A percentile compares a stretch with the other conserved stretches of the same genome.
These are phyloP conservation scores for Tetragonisca angustula DNA, from an alignment of 2,888 invertebrate genomes.

Conservation along the genomic window DNA sequence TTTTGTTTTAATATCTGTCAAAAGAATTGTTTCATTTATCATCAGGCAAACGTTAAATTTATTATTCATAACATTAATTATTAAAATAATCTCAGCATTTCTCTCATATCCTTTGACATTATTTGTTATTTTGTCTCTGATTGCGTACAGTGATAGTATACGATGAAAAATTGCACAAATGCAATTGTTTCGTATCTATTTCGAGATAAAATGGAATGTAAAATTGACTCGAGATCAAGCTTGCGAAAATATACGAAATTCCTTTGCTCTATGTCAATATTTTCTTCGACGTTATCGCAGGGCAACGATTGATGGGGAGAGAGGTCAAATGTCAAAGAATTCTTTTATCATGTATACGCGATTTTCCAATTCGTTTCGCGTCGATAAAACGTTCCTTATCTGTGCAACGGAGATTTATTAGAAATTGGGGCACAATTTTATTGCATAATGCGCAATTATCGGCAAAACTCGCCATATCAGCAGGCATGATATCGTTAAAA, in stretches of 20 bases:
- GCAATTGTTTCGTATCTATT: neutral
- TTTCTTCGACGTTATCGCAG: slow-evolving; percentile 2
- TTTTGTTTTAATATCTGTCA: neutral
- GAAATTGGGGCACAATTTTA: neutral
- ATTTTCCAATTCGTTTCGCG: neutral
- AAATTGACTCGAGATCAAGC: neutral
- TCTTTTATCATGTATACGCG: neutral
- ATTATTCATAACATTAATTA: neutral
- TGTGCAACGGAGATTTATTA: slow-evolving; percentile 9
- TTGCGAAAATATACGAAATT: neutral
- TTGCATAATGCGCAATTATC: no score
- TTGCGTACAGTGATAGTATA: neutral
- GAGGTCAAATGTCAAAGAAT: slow-evolving; percentile 16
- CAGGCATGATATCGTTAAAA: neutral
- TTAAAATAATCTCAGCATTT: neutral
- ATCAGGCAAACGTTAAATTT: neutral
- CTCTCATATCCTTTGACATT: neutral
- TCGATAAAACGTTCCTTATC: slow-evolving; percentile 29
- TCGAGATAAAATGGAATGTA: neutral
- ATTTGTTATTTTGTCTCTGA: neutral
- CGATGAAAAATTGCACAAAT: neutral
- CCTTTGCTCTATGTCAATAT: neutral
- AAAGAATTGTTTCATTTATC: slow-evolving; percentile 1
- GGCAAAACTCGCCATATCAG: neutral
- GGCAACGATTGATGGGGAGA: slow-evolving; percentile 7